A percentile compares a stretch with the other conserved stretches of the same genome.
Conservation (phyloP, 2,888 invertebrate species). For the Chloroclystis v-ata region DNA sequence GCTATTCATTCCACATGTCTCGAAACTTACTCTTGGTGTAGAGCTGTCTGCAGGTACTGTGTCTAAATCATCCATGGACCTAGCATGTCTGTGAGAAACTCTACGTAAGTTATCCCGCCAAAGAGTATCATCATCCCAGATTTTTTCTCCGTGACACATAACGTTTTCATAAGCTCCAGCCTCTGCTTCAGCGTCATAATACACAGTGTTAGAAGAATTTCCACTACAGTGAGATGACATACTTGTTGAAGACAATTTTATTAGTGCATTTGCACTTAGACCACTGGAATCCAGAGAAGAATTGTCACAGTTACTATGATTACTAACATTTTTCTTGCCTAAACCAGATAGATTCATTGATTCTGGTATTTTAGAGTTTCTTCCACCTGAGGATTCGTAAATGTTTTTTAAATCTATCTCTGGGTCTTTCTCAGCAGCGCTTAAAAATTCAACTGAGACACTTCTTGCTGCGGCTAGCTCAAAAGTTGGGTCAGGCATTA, state of each 20-base stretch:
- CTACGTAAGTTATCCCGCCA: slow-evolving; percentile 89
- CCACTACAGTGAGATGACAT: slow-evolving; percentile 73
- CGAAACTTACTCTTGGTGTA: slow-evolving; percentile 44
- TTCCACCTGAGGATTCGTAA: slow-evolving; percentile 82
- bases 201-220: slow-evolving; percentile 70
- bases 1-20: slow-evolving; percentile 59
- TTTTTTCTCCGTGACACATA: slow-evolving; percentile 81
- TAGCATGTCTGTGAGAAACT: slow-evolving; percentile 88
- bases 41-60: slow-evolving; percentile 46
- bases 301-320: slow-evolving; percentile 44
- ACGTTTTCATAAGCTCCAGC: slow-evolving; percentile 67
- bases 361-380: slow-evolving; percentile 77
- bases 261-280: slow-evolving; percentile 44
- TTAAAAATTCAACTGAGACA: slow-evolving; percentile 82
- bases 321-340: slow-evolving; percentile 62
- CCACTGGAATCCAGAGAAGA: slow-evolving; percentile 47
- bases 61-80: slow-evolving; percentile 90
- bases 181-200: slow-evolving; percentile 70
- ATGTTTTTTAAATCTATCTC: slow-evolving; percentile 84
- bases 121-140: slow-evolving; percentile 89
- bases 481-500: slow-evolving; percentile 57
- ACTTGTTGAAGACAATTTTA: slow-evolving; percentile 64
- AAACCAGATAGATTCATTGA: slow-evolving; percentile 70
- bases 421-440: slow-evolving; percentile 81
- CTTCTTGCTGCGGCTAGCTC: slow-evolving; percentile 80